These are phyloP conservation scores for Anoplolepis gracilipes DNA, from an alignment of 1,140 invertebrate genomes.

Conservation along the genomic window DNA sequence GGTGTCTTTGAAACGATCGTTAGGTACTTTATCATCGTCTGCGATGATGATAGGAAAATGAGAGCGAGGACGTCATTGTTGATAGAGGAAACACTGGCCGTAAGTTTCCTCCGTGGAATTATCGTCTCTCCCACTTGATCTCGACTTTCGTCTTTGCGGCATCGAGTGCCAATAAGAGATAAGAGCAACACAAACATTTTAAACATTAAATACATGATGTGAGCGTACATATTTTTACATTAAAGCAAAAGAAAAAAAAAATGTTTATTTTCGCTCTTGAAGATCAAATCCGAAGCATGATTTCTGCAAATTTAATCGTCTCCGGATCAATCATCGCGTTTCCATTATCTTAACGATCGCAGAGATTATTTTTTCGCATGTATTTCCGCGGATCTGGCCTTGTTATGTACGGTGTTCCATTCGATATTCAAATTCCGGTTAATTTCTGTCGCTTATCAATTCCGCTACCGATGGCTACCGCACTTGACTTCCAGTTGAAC, in stretches of 20 bases:
- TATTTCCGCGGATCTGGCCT: no score
- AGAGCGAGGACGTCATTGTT: constrained; percentile 37
- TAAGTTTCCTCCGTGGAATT: neutral
- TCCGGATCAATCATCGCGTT: no score
- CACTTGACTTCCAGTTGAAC: neutral
- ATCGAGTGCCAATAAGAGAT: neutral
- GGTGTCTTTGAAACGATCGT: neutral
- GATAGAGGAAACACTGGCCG: constrained; percentile 17
- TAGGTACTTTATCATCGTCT: constrained; percentile 19
- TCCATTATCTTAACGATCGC: neutral
- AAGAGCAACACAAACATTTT: neutral
- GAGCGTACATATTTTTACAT: neutral
- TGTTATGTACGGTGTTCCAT: no score
- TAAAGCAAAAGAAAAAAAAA: neutral
- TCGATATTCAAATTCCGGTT: neutral
- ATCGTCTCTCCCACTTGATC: neutral
- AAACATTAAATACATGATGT: neutral
- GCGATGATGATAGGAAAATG: constrained; percentile 26
- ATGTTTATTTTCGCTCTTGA: neutral
- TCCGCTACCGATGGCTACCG: constrained; percentile 47
- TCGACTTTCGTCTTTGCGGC: neutral
- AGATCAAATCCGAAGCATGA: no score
- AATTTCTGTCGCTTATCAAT: constrained; percentile 37
- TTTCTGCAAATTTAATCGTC: no score
- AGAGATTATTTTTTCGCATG: no score